Base-by-base conservation (phyloP, 2,888 invertebrate species). In the Synanthedon tipuliformis region DNA sequence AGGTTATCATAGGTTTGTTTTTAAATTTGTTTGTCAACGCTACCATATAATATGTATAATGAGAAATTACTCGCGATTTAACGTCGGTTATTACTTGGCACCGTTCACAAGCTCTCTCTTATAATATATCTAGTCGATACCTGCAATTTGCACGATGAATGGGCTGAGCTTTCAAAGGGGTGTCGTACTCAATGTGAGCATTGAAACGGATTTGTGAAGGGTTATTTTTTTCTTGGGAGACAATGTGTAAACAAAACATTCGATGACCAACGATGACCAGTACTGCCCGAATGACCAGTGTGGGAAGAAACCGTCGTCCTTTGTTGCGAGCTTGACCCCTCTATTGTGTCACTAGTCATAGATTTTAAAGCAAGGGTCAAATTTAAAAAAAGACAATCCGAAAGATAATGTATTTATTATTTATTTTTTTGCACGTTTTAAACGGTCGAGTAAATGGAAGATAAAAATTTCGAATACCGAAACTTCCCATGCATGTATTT, bases 231-330 rank as follows among this genome's bases (percentile, higher is more conserved):
- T 75, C 65, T 59, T 61, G 59, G 68, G 61, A 77, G 75, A 78
- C 75, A 75, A 75, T 49, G 66, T 65, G 61, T 66, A 74, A 74
- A 80, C 80, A 80, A 84, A 76, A 69, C 66, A 67, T 73, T 73
- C 76, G 81, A 83, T 84, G 80, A 78, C 75, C 81, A 68, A 78
- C 82, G 81, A 84, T 86, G 85, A 79, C 85, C 85, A 76, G 81
- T 80, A 73, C 73, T 68, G 68, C 68, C 68, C 68, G 76, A 70
- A 66, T 85, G 86, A 80, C 84, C 86, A 78, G 81, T 83, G 84
- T 85, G 84, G 81, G 84, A 84, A 85, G 83, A 67, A 65, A 64
- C 69, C 69, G 67, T 67, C 63, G 64, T 66, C 59, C 63, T 71
- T 71, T 75, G 77, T 71, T 75, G 67, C 70, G 64, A 65, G 72